Evolutionary conservation across 2,888 invertebrate genomes (phyloP), one percentile per base, ranked within the genome.

Genomic region (Cistogaster globosa): DNA sequence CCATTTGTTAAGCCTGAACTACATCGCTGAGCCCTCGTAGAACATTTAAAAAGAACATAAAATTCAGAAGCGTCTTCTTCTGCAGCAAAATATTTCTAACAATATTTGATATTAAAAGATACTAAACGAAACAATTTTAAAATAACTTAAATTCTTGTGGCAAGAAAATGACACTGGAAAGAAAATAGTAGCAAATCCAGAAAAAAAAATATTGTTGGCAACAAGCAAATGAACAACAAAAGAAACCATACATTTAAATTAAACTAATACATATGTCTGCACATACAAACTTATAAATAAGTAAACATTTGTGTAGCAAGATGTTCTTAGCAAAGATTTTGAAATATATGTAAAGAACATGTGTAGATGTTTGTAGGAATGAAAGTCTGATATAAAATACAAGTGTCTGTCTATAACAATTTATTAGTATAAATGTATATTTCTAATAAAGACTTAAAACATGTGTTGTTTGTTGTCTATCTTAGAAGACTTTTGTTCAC

Each of bases 401-500:
- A 68, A 22, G 57, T 60, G 79, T 51, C 38, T 60, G 79, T 51
- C 26, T 63, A 53, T 58, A 83, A 48, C 62, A 42, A 55, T 62
- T 48, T 60, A 76, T 48, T 12, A 20, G 18, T 42, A 32, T 12
- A 9, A 32, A 38, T 60, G 36, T 32, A 6, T 71, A 9, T 58
- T 42, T 16, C 8, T 22, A 58, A 58, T 45, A 60, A 71, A 42
- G 74, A 57, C 55, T 83, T 57, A 26, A 2, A 83, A 83, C 78
- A 83, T 83, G 83, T 83, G 74, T 69, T 69, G 55, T 62, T 69
- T 83, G 60, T 53, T 69, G 42, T 68, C 62, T 78, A 62, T 36
- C 69, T 69, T 32, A 38, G 36, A n/a, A 69, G 48, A 57, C 45
- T 11, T 60, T 4, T 22, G 5, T 26, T 22, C 9, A 58, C 18